Evolutionary conservation across 92 coral and sea anemone species (phyloP).

Genomic region (Hydrozoanthus gracilis): DNA sequence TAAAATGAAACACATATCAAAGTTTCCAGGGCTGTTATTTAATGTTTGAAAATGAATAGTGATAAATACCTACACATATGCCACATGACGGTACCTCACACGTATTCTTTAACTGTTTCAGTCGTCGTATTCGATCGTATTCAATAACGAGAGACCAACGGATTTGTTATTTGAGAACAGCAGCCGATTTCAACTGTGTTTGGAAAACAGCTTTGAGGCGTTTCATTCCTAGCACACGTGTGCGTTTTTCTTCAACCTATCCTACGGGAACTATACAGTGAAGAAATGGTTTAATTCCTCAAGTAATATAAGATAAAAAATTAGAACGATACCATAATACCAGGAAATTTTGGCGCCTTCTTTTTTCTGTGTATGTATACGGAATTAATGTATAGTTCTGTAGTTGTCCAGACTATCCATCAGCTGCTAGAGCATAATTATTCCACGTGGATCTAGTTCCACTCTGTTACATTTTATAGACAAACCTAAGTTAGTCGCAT

Average conservation of each 20-base stretch:
- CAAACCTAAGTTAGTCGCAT: not conserved
- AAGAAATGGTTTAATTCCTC: too few relatives aligned
- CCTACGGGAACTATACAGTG: too few relatives aligned
- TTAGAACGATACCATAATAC: too few relatives aligned
- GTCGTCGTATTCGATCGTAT: conserved; percentile 8
- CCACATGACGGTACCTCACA: not conserved
- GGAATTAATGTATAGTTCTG: not conserved
- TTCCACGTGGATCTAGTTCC: conserved; percentile 23
- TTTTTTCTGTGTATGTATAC: not conserved
- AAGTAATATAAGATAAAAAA: too few relatives aligned
- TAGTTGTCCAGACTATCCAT: not conserved
- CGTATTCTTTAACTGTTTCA: not conserved
- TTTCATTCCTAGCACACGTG: not conserved
- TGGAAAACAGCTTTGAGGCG: conserved; percentile 14
- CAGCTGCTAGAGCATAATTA: not conserved
- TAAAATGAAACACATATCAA: not conserved
- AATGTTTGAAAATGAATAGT: too few relatives aligned
- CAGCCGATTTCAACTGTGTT: not conserved
- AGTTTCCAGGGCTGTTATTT: not conserved
- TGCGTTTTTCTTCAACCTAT: not conserved
- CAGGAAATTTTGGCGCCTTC: too few relatives aligned
- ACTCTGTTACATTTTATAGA: not conserved
- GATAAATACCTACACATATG: too few relatives aligned
- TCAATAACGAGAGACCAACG: conserved; percentile 27
- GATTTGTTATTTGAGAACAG: conserved; percentile 32